phyloP scores from a whole-genome alignment of 2,888 invertebrate species.

The Clepsis dumicolana region DNA sequence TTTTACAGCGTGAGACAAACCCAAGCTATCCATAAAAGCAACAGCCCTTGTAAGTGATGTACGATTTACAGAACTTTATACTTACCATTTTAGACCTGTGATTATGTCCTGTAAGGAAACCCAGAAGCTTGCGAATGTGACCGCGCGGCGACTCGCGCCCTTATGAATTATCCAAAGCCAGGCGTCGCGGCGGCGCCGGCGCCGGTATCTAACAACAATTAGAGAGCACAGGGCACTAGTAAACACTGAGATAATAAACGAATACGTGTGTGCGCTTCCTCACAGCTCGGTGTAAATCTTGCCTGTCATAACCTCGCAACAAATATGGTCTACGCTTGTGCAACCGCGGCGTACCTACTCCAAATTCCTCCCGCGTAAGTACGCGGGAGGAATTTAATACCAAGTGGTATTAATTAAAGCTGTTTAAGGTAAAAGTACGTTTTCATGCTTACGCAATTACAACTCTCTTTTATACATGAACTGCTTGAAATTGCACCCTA shows the following conservation, averaged over 20 bases:
- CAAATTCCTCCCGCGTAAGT: slow-evolving; percentile 38
- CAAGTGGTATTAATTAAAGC: slow-evolving; percentile 36
- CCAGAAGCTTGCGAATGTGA: slow-evolving; percentile 64
- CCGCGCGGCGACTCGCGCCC: slow-evolving; percentile 59
- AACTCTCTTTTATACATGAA: slow-evolving; percentile 20
- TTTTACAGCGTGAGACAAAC: slow-evolving; percentile 12
- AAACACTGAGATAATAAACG: slow-evolving; percentile 73
- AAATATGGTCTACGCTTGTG: slow-evolving; percentile 40
- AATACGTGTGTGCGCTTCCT: slow-evolving; percentile 57
- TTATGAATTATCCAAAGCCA: slow-evolving; percentile 82
- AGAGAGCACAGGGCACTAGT: slow-evolving; percentile 57
- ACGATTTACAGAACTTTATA: slow-evolving; percentile 52
- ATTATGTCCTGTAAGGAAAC: slow-evolving; percentile 58
- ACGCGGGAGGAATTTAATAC: too few species aligned
- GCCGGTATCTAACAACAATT: slow-evolving; percentile 47
- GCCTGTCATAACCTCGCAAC: slow-evolving; percentile 62
- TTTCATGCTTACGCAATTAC: slow-evolving; percentile 34
- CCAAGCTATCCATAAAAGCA: slow-evolving; percentile 27
- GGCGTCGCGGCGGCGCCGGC: slow-evolving; percentile 71
- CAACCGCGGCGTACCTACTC: slow-evolving; percentile 25
- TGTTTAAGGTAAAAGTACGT: slow-evolving; percentile 35
- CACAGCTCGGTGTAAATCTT: slow-evolving; percentile 44
- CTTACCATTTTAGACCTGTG: slow-evolving; percentile 63
- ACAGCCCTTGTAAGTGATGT: slow-evolving; percentile 31
- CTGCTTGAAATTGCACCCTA: slow-evolving; percentile 10